Conservation (phyloP, 1,140 invertebrate genomes). For the Lucilia cuprina region DNA sequence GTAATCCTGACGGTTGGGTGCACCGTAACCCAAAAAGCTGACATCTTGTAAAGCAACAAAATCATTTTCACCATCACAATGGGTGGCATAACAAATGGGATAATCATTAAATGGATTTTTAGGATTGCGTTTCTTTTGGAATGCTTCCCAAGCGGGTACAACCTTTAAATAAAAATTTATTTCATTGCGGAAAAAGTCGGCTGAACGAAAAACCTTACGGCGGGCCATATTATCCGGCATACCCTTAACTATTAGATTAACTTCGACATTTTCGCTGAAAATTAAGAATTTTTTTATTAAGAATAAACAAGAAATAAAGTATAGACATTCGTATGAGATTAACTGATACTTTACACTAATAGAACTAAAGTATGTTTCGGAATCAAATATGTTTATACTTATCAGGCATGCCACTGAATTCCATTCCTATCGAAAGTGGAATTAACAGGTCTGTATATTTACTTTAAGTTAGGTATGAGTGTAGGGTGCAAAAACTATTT, state of each 20-base stretch:
- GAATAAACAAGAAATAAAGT: background rate
- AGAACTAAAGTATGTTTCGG: too few species aligned
- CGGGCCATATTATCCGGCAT: slow-evolving; percentile 70
- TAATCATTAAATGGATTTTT: slow-evolving; percentile 65
- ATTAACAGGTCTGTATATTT: too few species aligned
- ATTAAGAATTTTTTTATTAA: background rate
- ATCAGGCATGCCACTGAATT: too few species aligned
- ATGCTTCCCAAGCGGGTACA: slow-evolving; percentile 65
- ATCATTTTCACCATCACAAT: slow-evolving; percentile 71
- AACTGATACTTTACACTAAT: too few species aligned
- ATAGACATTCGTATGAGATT: too few species aligned
- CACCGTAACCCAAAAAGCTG: slow-evolving; percentile 64
- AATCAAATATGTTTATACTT: too few species aligned
- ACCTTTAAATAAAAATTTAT: slow-evolving; percentile 71
- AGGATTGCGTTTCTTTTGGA: slow-evolving; percentile 62
- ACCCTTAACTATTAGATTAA: slow-evolving; percentile 68
- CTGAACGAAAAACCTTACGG: slow-evolving; percentile 69
- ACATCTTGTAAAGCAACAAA: slow-evolving; percentile 73
- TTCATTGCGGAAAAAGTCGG: slow-evolving; percentile 75
- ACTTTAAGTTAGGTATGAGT: too few species aligned
- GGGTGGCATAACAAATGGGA: slow-evolving; percentile 65
- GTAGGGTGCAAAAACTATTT: too few species aligned
- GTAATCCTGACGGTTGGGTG: slow-evolving; percentile 53
- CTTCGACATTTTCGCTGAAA: slow-evolving; percentile 41
- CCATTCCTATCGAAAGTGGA: too few species aligned